Evolutionary conservation across 2,113 vertebrate species (phyloP).

Genomic region (Sapayoa aenigma): DNA sequence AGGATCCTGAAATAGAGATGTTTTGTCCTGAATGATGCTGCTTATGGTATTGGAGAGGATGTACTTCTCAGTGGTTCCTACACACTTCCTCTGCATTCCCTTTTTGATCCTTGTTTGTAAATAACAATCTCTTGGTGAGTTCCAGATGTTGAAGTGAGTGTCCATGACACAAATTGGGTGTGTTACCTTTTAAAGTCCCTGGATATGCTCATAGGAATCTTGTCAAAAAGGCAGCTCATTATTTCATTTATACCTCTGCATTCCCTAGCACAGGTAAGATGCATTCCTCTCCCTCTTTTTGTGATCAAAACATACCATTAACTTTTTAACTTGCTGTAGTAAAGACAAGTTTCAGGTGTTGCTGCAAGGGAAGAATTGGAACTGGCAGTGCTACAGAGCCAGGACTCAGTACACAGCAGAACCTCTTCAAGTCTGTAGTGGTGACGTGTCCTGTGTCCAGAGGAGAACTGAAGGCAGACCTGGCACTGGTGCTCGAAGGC

Average conservation of each 20-base stretch:
- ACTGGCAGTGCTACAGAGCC: not conserved
- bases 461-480: not conserved
- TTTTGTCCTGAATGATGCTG: not conserved
- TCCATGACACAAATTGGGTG: not conserved
- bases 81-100: not conserved
- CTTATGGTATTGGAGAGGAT: rapidly evolving
- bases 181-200: not conserved
- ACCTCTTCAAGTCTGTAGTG: not conserved
- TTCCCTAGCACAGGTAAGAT: not conserved
- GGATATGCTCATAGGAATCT: not conserved
- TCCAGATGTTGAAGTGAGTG: not conserved
- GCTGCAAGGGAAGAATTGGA: not conserved
- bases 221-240: not conserved
- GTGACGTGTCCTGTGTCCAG: not conserved
- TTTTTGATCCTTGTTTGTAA: not conserved
- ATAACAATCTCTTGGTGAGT: not conserved
- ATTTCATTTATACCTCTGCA: not conserved
- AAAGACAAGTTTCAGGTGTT: not conserved
- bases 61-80: not conserved
- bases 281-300: not conserved
- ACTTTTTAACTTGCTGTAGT: not conserved
- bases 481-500: not conserved
- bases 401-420: not conserved
- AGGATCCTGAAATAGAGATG: not conserved
- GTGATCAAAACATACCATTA: not conserved